Evolutionary conservation across 2,888 invertebrate species (phyloP).

Genomic region (Tetanocera ferruginea): DNA sequence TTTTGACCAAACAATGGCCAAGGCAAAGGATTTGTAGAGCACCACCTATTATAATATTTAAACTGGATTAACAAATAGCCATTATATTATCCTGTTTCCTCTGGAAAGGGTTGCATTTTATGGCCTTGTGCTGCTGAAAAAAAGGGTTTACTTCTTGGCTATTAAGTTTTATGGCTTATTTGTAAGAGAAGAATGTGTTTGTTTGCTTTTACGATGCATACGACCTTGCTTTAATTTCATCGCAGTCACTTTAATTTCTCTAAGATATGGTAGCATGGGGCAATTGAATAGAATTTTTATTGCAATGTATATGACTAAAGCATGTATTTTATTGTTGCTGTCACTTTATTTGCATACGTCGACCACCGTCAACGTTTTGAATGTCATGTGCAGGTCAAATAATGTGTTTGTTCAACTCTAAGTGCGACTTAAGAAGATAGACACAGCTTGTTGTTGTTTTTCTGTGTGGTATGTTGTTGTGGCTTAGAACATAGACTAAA

Average conservation of each 20-base stretch:
- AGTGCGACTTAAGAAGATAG: no score
- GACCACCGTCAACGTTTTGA: not conserved
- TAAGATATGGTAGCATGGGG: not conserved
- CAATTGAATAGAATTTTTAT: not conserved
- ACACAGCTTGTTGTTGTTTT: no score
- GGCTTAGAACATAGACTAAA: slow-evolving; percentile 3
- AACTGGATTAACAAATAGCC: slow-evolving; percentile 20
- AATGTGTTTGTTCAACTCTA: not conserved
- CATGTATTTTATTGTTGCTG: not conserved
- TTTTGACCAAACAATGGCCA: not conserved
- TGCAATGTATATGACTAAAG: slow-evolving; percentile 7
- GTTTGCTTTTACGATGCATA: not conserved
- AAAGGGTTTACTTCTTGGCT: not conserved
- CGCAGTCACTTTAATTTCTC: slow-evolving; percentile 10
- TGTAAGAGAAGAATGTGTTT: not conserved
- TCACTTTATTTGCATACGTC: slow-evolving; percentile 10
- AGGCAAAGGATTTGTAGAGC: not conserved
- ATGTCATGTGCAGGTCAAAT: not conserved
- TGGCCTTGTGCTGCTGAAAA: slow-evolving; percentile 5
- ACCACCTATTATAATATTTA: slow-evolving; percentile 3
- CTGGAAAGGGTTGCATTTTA: slow-evolving; percentile 35
- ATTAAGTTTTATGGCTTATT: slow-evolving; percentile 16
- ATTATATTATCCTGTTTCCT: slow-evolving; percentile 16
- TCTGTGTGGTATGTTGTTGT: not conserved
- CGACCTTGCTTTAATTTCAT: slow-evolving; percentile 12